These are phyloP conservation scores for Mobula birostris DNA, from an alignment of 2,113 vertebrate species.

Conservation along the genomic window DNA sequence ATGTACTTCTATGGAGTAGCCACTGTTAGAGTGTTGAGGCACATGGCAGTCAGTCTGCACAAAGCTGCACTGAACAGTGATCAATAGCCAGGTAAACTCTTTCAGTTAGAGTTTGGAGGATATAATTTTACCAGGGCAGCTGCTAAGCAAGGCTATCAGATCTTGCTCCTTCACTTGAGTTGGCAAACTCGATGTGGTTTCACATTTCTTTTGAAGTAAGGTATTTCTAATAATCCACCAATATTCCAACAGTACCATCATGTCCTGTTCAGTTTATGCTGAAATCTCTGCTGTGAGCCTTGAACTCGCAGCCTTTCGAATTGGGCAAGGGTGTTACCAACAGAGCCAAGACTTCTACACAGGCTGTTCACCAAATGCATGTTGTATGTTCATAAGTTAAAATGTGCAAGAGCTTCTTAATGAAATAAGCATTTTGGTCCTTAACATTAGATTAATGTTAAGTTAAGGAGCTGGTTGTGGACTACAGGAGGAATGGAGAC, in stretches of 20 bases:
- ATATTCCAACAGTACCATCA: neutral
- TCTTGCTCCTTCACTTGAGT: neutral
- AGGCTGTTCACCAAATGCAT: neutral
- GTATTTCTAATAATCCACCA: neutral
- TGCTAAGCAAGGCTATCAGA: neutral
- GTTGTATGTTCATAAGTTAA: neutral
- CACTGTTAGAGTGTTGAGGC: neutral
- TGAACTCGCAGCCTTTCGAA: neutral
- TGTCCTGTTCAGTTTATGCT: neutral
- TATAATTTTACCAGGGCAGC: neutral
- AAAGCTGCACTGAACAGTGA: neutral
- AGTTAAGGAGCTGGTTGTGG: too few relatives aligned
- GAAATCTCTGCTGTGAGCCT: neutral
- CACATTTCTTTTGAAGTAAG: neutral
- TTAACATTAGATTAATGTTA: neutral
- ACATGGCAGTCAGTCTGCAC: neutral
- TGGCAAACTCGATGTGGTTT: neutral
- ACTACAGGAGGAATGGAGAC: too few relatives aligned
- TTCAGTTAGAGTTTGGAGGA: neutral
- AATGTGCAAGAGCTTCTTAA: neutral
- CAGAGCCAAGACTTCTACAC: neutral
- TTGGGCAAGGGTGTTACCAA: neutral
- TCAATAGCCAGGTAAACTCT: neutral
- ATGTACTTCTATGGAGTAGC: too few relatives aligned
- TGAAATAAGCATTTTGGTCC: neutral